A percentile compares a stretch with the other conserved stretches of the same genome.
Conservation (phyloP, 2,797 vertebrate species). For the Masticophis lateralis region DNA sequence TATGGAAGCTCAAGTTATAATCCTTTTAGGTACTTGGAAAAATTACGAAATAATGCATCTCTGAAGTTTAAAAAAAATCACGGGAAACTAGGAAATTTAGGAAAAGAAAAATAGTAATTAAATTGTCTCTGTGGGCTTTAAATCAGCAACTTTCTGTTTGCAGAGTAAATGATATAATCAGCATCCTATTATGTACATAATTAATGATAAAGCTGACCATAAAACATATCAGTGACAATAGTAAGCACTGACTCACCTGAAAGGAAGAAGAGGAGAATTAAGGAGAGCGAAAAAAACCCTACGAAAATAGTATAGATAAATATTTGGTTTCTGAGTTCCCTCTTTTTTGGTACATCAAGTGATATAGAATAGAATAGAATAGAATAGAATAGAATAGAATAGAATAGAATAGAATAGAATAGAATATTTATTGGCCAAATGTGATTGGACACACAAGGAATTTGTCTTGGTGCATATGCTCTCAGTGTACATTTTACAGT, state of each 20-base stretch:
- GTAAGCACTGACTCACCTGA: not conserved
- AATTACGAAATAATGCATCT: not conserved
- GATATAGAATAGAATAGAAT: not conserved
- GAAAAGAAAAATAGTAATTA: not conserved
- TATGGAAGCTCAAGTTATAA: not conserved
- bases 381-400: too few relatives aligned
- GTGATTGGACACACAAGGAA: too few relatives aligned
- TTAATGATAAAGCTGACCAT: not conserved
- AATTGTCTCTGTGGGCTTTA: not conserved
- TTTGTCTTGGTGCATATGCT: too few relatives aligned
- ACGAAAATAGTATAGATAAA: not conserved
- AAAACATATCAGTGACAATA: not conserved
- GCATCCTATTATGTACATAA: not conserved
- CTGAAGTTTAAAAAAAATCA: not conserved
- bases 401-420: too few relatives aligned
- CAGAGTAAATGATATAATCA: not conserved
- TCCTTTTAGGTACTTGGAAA: not conserved
- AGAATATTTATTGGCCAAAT: too few relatives aligned
- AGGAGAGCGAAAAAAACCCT: not conserved
- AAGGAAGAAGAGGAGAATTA: not conserved
- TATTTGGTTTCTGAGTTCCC: not conserved
- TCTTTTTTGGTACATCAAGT: not conserved
- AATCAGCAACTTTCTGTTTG: not conserved
- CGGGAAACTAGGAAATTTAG: not conserved
- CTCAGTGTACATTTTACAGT: not conserved